Conservation (phyloP, 2,113 vertebrate genomes). For the Podilymbus podiceps region DNA sequence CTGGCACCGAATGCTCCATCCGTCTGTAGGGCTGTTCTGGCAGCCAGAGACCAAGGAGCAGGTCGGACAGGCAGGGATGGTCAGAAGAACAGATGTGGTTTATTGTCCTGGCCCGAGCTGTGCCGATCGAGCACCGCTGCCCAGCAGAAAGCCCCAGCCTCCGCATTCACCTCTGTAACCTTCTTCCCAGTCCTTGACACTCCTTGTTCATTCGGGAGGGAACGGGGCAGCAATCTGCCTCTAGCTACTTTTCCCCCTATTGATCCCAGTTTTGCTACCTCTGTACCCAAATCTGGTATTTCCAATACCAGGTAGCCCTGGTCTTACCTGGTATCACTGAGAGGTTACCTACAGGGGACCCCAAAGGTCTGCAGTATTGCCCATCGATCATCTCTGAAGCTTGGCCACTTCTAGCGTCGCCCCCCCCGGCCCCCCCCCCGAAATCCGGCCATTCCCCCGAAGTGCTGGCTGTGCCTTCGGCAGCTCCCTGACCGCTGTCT, state of each 20-base stretch:
- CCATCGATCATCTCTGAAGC: neutral
- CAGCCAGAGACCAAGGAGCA: neutral
- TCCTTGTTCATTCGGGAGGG: too few species aligned
- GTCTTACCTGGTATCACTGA: neutral
- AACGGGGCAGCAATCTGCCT: too few species aligned
- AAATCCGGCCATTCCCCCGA: neutral
- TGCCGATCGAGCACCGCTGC: neutral
- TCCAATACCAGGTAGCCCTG: neutral
- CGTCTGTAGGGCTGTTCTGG: neutral
- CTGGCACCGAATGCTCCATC: fast-evolving
- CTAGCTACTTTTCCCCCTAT: too few species aligned
- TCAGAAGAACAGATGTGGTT: too few species aligned
- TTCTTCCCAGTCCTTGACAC: neutral
- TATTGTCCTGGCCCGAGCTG: neutral
- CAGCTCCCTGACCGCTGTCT: neutral
- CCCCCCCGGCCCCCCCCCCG: fast-evolving
- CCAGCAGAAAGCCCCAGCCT: neutral
- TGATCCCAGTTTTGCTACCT: neutral
- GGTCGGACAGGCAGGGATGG: neutral
- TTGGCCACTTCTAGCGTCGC: neutral
- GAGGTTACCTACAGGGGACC: too few species aligned
- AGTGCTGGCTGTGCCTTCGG: fast-evolving
- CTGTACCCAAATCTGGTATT: neutral
- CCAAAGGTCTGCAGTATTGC: neutral
- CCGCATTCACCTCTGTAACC: neutral